Conservation (phyloP, 2,113 vertebrate species). For the Salvelinus alpinus region DNA sequence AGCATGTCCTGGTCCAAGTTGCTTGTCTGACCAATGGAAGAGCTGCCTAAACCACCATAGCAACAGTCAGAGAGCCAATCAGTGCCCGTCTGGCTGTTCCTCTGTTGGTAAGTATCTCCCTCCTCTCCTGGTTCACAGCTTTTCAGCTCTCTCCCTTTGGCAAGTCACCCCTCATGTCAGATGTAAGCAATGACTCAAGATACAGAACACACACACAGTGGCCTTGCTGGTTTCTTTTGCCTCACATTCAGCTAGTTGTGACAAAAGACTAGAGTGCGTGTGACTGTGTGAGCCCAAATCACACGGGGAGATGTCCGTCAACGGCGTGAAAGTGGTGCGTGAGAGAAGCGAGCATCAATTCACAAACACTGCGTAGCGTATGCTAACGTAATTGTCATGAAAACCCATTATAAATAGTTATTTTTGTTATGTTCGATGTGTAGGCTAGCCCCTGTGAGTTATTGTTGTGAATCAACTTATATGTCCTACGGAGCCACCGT, state of each 20-base stretch:
- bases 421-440: no score
- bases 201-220: background rate
- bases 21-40: conserved; percentile 52
- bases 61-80: conserved; percentile 74
- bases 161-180: conserved; percentile 7
- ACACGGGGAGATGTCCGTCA: no score
- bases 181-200: conserved; percentile 20
- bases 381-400: no score
- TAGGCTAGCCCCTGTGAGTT: no score
- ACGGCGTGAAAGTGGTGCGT: no score
- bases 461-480: no score
- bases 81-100: conserved; percentile 10
- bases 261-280: background rate
- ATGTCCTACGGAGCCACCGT: no score
- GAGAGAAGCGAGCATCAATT: no score
- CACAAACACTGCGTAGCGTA: no score
- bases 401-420: no score
- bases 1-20: background rate
- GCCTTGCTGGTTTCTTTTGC: background rate
- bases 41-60: conserved; percentile 62
- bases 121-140: conserved; percentile 8
- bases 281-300: background rate
- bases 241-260: background rate
- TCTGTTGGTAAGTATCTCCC: background rate
- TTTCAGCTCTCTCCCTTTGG: conserved; percentile 8